Conservation (phyloP, 2,888 invertebrate genomes). For the Drosophila borealis region DNA sequence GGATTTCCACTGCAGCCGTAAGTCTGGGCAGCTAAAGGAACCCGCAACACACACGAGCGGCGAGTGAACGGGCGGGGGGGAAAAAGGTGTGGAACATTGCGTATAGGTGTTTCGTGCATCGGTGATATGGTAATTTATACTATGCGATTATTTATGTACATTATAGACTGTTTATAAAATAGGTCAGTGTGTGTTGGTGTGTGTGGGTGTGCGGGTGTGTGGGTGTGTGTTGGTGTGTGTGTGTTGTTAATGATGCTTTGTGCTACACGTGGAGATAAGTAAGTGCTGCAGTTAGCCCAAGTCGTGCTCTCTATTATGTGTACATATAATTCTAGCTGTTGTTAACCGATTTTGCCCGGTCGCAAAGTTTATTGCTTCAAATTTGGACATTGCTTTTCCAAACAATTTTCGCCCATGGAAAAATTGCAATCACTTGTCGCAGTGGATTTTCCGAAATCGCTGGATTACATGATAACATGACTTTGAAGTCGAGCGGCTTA, state of each 20-base stretch:
- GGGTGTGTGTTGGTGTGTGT: constrained; percentile 9
- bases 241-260: constrained; percentile 21
- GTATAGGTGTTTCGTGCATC: constrained; percentile 38
- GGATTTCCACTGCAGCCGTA: constrained; percentile 87
- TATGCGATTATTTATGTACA: constrained; percentile 12
- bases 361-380: too few species aligned
- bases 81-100: constrained; percentile 35
- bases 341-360: too few species aligned
- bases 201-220: constrained; percentile 10
- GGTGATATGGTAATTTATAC: constrained; percentile 19
- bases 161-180: background rate
- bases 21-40: constrained; percentile 54
- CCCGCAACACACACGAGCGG: background rate
- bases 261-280: constrained; percentile 5
- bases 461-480: too few species aligned
- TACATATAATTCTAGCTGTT: background rate
- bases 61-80: background rate
- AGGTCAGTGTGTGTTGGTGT: constrained; percentile 5
- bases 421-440: too few species aligned
- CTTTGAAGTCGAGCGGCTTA: too few species aligned
- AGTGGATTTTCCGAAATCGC: too few species aligned
- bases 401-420: too few species aligned
- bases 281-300: constrained; percentile 24
- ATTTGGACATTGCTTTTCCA: too few species aligned
- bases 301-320: constrained; percentile 12